Base-by-base conservation (phyloP, 2,888 invertebrate species). In the Notocelia uddmanniana region DNA sequence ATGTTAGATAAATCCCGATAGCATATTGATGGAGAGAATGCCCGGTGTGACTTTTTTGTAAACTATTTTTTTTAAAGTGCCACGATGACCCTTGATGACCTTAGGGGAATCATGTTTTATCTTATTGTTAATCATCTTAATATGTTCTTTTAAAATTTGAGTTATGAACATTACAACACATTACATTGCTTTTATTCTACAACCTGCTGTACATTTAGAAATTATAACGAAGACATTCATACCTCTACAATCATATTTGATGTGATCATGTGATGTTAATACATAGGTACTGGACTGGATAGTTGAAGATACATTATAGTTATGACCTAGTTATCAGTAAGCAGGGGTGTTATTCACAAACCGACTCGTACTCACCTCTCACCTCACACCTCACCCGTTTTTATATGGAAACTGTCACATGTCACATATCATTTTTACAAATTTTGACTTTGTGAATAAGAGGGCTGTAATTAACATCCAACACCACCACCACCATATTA, bases 1-100 rank as follows among this genome's bases (percentile, higher is more conserved):
- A 59, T 60, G 52, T 66, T 52, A 71, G 71, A 71, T 71, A 57
- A 54, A n/a, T n/a, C 23, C n/a, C 52, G 59, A 66, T 71, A 71
- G 41, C 31, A 64, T 45, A 69, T 73, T 73, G 73, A 73, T 73
- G 69, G 69, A 34, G 18, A 45, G 58, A 64, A 63, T 64, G 58
- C 11, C 21, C 52, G 71, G 26, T 8, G 26, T 8, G 18, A 34
- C 31, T 68, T 69, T 62, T 58, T 59, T 48, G 45, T 41, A 18
- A 18, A 9, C 9, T 11, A 31, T 34, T 59, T 70, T 59, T 70
- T 59, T 60, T 54, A 23, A 52, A 66, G 18, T 54, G 31, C 21
- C 31, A 13, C 41, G 66, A 71, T 71, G 66, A 66, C 66, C 71
- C 34, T 15, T 34, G 59, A 59, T 60, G 71, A 71, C 66, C 66